Conservation (phyloP, 2,113 vertebrate genomes). For the Pachypanchax playfairii region DNA sequence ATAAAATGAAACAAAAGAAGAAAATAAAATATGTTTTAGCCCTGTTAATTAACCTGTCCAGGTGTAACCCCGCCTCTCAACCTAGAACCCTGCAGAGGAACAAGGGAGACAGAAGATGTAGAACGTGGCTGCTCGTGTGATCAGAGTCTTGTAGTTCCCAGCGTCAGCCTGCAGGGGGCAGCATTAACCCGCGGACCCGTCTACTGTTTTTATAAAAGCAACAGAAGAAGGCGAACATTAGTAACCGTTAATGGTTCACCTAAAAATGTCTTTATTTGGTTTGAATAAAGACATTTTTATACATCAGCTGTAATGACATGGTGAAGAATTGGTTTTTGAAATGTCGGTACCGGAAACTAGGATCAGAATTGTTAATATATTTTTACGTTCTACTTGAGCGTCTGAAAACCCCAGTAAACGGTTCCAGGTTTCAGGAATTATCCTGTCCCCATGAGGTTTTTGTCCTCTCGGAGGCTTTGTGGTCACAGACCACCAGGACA, state of each 20-base stretch:
- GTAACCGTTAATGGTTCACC: neutral
- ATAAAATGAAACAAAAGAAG: too few relatives aligned
- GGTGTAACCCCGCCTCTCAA: too few relatives aligned
- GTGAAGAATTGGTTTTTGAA: neutral
- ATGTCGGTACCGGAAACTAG: neutral
- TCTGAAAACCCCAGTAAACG: neutral
- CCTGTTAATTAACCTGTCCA: too few relatives aligned
- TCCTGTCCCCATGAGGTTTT: neutral
- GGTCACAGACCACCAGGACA: too few relatives aligned
- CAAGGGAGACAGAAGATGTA: too few relatives aligned
- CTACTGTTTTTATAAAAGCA: neutral
- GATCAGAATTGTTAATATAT: neutral
- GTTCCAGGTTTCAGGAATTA: conserved; percentile 4
- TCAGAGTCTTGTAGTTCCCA: neutral
- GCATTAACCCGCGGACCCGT: neutral
- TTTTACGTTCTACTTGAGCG: neutral
- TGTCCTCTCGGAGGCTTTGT: too few relatives aligned
- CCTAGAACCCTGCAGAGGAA: too few relatives aligned
- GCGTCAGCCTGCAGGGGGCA: neutral
- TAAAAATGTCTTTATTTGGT: neutral
- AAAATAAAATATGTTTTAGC: too few relatives aligned
- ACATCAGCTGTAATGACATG: too few relatives aligned
- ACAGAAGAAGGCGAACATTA: neutral
- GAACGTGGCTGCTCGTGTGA: too few relatives aligned
- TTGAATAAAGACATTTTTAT: neutral